Percentiles rank a stretch among this genome's conserved stretches.
Evolutionary conservation across 2,113 vertebrate species (phyloP).

Genomic region (Microtus richardsoni): DNA sequence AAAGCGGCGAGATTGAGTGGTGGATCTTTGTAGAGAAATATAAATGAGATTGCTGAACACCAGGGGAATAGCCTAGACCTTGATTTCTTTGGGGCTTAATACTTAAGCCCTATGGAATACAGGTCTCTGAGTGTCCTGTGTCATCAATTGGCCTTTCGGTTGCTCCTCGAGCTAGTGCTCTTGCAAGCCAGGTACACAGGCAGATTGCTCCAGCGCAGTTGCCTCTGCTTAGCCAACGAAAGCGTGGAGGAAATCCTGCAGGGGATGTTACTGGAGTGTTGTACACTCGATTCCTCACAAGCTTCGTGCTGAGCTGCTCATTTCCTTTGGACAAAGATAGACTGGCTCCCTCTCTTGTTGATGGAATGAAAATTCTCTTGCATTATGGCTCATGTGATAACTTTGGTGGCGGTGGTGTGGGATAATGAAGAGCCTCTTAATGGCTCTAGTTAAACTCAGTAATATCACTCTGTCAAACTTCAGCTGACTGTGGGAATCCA

Average conservation of each 20-base stretch:
- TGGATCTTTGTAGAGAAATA: constrained; percentile 43
- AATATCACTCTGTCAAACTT: constrained; percentile 77
- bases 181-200: not conserved
- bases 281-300: constrained; percentile 44
- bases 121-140: constrained; percentile 78
- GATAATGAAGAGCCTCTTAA: constrained; percentile 80
- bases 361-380: constrained; percentile 66
- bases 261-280: constrained; percentile 46
- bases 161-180: not conserved
- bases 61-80: not conserved
- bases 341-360: constrained; percentile 76
- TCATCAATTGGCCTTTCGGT: constrained; percentile 75
- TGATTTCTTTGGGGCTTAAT: constrained; percentile 57
- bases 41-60: constrained; percentile 10
- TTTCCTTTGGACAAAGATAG: constrained; percentile 79
- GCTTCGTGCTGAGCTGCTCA: constrained; percentile 65
- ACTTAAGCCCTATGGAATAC: constrained; percentile 36
- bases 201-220: not conserved
- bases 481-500: constrained; percentile 82
- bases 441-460: constrained; percentile 68
- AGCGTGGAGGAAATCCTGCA: constrained; percentile 48
- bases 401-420: constrained; percentile 44
- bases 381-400: constrained; percentile 71
- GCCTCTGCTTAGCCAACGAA: constrained; percentile 76
- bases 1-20: not conserved